phyloP scores from a whole-genome alignment of 2,113 vertebrate genomes.

The Pheucticus melanocephalus region DNA sequence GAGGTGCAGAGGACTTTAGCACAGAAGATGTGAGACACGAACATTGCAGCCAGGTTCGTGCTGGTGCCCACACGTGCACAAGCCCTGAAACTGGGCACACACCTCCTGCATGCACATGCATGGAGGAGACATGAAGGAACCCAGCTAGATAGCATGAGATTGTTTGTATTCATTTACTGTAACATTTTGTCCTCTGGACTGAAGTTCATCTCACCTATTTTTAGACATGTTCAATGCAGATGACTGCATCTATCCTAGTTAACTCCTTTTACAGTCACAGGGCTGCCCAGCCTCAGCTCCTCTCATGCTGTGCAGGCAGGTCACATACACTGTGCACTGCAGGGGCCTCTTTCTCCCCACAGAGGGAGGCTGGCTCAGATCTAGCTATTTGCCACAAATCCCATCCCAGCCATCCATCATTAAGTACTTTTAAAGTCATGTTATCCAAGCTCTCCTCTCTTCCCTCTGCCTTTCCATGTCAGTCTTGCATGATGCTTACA shows the following conservation, averaged over 20 bases:
- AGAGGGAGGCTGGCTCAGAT: background rate
- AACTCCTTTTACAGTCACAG: conserved; percentile 1
- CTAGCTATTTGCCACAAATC: background rate
- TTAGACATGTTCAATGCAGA: conserved; percentile 5
- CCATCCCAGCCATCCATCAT: background rate
- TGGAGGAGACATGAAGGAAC: background rate
- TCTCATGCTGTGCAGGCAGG: background rate
- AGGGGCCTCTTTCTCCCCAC: background rate
- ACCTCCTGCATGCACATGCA: background rate
- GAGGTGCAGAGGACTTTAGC: background rate
- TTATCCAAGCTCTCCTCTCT: background rate
- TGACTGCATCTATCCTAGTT: background rate
- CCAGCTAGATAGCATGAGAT: background rate
- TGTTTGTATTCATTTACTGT: background rate
- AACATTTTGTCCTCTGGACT: background rate
- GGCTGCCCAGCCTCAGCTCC: background rate
- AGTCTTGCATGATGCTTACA: background rate
- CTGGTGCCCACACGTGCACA: background rate
- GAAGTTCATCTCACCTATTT: conserved; percentile 25
- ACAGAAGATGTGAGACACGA: background rate
- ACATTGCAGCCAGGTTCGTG: background rate
- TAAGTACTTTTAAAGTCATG: background rate
- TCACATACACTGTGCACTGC: background rate
- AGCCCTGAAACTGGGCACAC: background rate
- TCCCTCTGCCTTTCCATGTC: background rate